These are phyloP conservation scores for Ammospiza maritima DNA, from an alignment of 2,797 vertebrate species.

Conservation along the genomic window DNA sequence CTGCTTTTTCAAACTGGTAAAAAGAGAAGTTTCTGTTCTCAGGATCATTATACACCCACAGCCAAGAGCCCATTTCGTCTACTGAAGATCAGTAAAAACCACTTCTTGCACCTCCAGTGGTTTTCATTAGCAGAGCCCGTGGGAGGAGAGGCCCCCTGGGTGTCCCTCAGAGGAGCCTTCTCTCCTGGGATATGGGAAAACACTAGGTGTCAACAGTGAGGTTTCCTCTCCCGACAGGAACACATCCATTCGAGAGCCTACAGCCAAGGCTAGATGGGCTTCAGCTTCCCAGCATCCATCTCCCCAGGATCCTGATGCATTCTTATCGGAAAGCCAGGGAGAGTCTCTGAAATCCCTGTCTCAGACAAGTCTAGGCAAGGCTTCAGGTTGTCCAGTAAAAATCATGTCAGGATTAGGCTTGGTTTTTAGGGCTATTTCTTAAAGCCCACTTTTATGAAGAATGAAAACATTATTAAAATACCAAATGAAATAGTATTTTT, in stretches of 20 bases:
- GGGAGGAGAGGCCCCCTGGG: neutral
- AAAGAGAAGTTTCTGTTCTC: neutral
- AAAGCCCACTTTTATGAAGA: conserved; percentile 15
- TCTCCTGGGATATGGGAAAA: neutral
- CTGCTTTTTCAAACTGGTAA: neutral
- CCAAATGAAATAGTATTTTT: neutral
- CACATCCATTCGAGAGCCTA: neutral
- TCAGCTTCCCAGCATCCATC: neutral
- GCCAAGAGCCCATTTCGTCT: neutral
- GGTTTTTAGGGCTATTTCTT: neutral
- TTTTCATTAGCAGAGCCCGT: neutral
- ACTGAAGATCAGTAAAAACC: neutral
- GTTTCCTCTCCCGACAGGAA: neutral
- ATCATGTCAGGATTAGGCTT: conserved; percentile 37
- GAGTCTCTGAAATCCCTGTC: conserved; percentile 66
- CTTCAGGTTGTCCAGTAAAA: conserved; percentile 58
- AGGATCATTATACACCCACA: neutral
- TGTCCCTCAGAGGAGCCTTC: neutral
- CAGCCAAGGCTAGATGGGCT: neutral
- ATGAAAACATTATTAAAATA: conserved; percentile 39
- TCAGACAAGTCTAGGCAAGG: conserved; percentile 64
- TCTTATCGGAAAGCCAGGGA: conserved; percentile 48
- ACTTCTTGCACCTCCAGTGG: neutral
- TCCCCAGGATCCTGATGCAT: neutral
- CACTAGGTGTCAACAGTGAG: conserved; percentile 56